Percentiles rank a stretch among this genome's conserved stretches.
phyloP scores from a whole-genome alignment of 2,797 vertebrate species.

The Acanthornis magna region DNA sequence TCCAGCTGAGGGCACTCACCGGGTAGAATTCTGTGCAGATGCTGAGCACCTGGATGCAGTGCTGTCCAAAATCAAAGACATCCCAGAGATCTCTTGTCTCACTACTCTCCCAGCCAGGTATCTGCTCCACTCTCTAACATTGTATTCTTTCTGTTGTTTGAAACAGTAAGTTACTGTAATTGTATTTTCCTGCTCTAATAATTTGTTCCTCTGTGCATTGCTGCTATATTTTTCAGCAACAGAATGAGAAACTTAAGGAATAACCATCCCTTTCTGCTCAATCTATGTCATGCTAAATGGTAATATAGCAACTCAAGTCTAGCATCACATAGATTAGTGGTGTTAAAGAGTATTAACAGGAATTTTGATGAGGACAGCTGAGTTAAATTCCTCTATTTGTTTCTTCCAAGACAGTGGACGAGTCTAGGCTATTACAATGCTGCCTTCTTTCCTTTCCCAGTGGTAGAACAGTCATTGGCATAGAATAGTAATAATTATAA shows the following conservation, averaged over 20 bases:
- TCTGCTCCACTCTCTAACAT: neutral
- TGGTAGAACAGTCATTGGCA: neutral
- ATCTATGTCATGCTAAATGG: neutral
- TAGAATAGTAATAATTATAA: neutral
- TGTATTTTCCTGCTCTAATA: neutral
- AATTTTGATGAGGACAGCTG: neutral
- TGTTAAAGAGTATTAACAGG: neutral
- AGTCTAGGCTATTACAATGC: neutral
- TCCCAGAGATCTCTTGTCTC: constrained; percentile 67
- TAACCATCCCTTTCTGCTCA: neutral
- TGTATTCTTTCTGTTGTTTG: neutral
- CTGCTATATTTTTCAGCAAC: neutral
- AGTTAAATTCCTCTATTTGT: neutral
- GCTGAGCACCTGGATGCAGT: constrained; percentile 70
- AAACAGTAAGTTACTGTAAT: neutral
- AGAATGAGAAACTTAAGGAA: neutral
- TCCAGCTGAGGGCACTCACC: constrained; percentile 73
- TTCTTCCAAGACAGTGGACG: neutral
- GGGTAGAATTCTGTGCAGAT: constrained; percentile 81
- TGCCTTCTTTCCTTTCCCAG: neutral
- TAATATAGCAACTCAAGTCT: neutral
- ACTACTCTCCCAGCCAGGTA: constrained; percentile 80
- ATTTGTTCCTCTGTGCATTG: neutral
- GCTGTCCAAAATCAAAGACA: constrained; percentile 74
- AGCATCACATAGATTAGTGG: neutral